Evolutionary conservation across 1,140 invertebrate species (phyloP).

Genomic region (Drosophila punjabiensis): DNA sequence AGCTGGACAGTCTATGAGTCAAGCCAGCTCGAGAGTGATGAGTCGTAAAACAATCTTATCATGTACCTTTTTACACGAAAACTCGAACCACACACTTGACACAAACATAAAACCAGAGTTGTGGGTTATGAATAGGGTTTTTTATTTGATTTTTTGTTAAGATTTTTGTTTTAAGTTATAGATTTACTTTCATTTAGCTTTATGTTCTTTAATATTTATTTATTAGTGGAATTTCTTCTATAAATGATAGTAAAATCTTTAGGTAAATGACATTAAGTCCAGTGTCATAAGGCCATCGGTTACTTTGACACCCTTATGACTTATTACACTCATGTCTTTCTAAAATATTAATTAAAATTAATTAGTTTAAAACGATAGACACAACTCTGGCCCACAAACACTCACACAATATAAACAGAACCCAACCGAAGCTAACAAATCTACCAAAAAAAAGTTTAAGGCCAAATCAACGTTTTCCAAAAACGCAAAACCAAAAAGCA

Average conservation of each 20-base stretch:
- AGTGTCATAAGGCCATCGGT: too few relatives aligned
- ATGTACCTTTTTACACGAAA: conserved; percentile 72
- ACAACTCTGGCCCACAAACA: conserved; percentile 12
- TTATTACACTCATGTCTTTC: too few relatives aligned
- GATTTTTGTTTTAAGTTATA: neutral
- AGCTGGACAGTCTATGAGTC: conserved; percentile 10
- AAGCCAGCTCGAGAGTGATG: conserved; percentile 34
- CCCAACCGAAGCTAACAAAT: conserved; percentile 76
- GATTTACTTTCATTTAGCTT: neutral
- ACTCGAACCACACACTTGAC: conserved; percentile 23
- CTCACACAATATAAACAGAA: conserved; percentile 36
- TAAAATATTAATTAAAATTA: too few relatives aligned
- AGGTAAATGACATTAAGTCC: neutral
- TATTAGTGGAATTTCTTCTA: neutral
- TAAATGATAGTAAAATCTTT: neutral
- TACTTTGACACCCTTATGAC: too few relatives aligned
- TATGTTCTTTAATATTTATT: neutral
- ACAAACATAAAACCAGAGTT: conserved; percentile 8
- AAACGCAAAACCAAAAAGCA: conserved; percentile 60
- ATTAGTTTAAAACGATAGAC: neutral
- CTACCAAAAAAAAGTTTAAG: conserved; percentile 52
- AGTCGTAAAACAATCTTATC: conserved; percentile 76
- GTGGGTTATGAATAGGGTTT: neutral
- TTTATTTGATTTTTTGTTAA: neutral
- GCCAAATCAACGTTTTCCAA: conserved; percentile 82